Conservation (phyloP, 2,888 invertebrate genomes). For the Chelonus formosanus region DNA sequence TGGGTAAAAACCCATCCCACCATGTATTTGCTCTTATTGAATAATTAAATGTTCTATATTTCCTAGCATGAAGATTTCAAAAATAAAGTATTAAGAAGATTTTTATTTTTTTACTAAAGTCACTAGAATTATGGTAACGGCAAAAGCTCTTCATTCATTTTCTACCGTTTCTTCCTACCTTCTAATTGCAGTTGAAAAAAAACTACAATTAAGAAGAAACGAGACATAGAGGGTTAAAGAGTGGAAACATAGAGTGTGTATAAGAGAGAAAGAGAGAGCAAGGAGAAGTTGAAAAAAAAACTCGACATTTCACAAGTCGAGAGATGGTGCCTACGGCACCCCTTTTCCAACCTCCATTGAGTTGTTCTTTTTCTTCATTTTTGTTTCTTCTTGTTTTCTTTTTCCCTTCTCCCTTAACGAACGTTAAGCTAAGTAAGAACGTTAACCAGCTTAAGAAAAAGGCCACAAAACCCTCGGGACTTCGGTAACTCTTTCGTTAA, state of each 20-base stretch:
- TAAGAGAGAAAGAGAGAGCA: conserved; percentile 14
- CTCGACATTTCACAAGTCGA: conserved; percentile 31
- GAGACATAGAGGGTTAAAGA: conserved; percentile 1
- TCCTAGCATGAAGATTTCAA: too few relatives aligned
- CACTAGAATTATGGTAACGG: background rate
- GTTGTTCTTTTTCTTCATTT: conserved; percentile 7
- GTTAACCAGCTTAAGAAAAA: conserved; percentile 49
- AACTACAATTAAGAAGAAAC: conserved; percentile 1
- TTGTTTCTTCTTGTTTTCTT: conserved; percentile 18
- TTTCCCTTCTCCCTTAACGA: conserved; percentile 44
- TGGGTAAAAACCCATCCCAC: too few relatives aligned
- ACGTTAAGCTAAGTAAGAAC: conserved; percentile 53
- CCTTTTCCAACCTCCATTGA: conserved; percentile 7
- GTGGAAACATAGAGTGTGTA: conserved; percentile 8
- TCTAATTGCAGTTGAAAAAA: conserved; percentile 24
- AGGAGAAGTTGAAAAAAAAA: conserved; percentile 18
- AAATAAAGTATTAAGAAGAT: too few relatives aligned
- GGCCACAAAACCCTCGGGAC: conserved; percentile 40
- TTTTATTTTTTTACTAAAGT: background rate
- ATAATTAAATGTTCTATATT: too few relatives aligned
- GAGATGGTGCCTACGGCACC: conserved; percentile 30
- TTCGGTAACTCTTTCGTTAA: conserved; percentile 56
- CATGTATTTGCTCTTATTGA: too few relatives aligned
- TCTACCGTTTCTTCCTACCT: conserved; percentile 10
- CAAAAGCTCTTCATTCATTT: conserved; percentile 9